phyloP scores from a whole-genome alignment of 2,797 vertebrate species.

The Lagorchestes hirsutus region DNA sequence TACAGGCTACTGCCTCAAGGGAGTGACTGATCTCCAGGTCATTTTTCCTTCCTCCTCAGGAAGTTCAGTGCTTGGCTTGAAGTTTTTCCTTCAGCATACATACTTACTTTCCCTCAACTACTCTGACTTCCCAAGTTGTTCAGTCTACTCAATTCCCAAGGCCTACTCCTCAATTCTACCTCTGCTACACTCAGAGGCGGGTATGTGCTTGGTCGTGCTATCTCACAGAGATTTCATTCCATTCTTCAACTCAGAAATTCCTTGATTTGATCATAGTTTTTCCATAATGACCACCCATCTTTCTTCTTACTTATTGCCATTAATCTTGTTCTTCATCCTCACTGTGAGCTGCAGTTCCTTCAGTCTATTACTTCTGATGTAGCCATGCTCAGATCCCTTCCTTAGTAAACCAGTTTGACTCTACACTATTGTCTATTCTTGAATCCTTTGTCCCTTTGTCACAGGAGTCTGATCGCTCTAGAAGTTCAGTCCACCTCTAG shows the following conservation, averaged over 20 bases:
- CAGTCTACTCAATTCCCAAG: neutral
- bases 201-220: too few relatives aligned
- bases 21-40: neutral
- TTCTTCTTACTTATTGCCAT: neutral
- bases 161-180: neutral
- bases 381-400: too few relatives aligned
- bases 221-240: neutral
- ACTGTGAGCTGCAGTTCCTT: neutral
- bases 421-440: too few relatives aligned
- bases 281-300: neutral
- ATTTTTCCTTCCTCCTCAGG: neutral
- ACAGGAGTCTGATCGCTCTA: too few relatives aligned
- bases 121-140: neutral
- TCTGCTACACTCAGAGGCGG: neutral
- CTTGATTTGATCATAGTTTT: neutral
- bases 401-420: too few relatives aligned
- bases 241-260: neutral
- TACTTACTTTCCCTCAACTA: neutral
- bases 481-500: too few relatives aligned
- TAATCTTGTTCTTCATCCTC: neutral
- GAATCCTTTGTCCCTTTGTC: too few relatives aligned
- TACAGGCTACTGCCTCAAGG: neutral
- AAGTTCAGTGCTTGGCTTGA: neutral
- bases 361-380: neutral
- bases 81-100: neutral